phyloP scores from a whole-genome alignment of 1,140 invertebrate species.

The Drosophila sucinea region DNA sequence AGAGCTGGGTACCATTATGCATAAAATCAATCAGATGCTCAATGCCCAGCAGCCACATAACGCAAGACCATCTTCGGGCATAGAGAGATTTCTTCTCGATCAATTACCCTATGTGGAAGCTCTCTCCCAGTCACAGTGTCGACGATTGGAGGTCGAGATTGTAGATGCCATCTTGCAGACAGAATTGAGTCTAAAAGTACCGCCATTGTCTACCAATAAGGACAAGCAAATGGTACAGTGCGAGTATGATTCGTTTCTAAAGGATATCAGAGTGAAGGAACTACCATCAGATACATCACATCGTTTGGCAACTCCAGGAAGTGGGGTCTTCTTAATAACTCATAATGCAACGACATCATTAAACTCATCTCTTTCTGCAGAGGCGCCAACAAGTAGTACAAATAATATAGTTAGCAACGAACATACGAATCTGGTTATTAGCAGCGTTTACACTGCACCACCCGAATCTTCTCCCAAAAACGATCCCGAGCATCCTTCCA shows the following conservation, averaged over 20 bases:
- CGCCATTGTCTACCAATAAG: neutral
- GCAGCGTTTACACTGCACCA: slow-evolving; percentile 15
- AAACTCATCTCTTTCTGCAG: neutral
- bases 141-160: slow-evolving; percentile 47
- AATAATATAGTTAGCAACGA: neutral
- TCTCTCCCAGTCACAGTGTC: slow-evolving; percentile 28
- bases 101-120: slow-evolving; percentile 43
- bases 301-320: neutral
- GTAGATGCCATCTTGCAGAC: slow-evolving; percentile 21
- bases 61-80: neutral
- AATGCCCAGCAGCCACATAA: neutral
- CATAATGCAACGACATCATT: neutral
- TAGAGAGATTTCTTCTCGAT: slow-evolving; percentile 28
- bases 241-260: slow-evolving; percentile 55
- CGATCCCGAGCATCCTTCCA: neutral
- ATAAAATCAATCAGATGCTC: slow-evolving; percentile 33
- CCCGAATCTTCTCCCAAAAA: neutral
- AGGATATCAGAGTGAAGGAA: slow-evolving; percentile 50
- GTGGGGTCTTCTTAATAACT: too few species aligned
- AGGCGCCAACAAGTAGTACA: neutral
- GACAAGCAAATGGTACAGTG: neutral
- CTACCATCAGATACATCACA: slow-evolving; percentile 1
- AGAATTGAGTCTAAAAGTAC: slow-evolving; percentile 5
- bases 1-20: slow-evolving; percentile 33
- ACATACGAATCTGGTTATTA: slow-evolving; percentile 16